Evolutionary conservation across 2,113 vertebrate genomes (phyloP).

Genomic region (Cyanocitta stelleri): DNA sequence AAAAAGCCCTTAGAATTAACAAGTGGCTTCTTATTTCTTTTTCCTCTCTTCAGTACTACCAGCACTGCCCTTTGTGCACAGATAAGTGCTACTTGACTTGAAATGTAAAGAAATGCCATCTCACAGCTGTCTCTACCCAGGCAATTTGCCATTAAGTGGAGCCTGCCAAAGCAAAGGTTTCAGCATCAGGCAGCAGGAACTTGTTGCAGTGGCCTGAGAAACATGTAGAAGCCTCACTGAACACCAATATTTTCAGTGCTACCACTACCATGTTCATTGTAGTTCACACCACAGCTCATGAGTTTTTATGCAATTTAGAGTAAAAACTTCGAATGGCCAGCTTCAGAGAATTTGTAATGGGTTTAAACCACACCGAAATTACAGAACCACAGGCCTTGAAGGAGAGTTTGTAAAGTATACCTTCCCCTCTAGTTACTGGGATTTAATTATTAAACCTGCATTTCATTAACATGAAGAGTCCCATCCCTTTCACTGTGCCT

Average conservation of each 20-base stretch:
- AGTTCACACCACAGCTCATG: neutral
- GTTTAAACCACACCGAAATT: neutral
- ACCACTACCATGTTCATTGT: neutral
- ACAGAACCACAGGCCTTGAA: neutral
- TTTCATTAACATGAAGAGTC: neutral
- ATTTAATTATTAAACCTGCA: constrained; percentile 26
- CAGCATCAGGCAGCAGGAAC: neutral
- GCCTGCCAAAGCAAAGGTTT: neutral
- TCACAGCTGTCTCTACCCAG: neutral
- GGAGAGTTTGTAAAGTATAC: neutral
- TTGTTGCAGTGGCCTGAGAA: neutral
- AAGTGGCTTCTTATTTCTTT: neutral
- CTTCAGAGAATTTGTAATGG: neutral
- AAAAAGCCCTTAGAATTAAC: neutral
- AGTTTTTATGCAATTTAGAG: neutral
- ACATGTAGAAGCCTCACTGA: neutral
- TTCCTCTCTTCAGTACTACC: neutral
- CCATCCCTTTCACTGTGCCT: neutral
- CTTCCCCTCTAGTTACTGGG: neutral
- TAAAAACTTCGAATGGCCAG: neutral
- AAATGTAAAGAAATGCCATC: neutral
- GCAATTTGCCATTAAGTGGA: constrained; percentile 7
- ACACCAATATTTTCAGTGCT: neutral
- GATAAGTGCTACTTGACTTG: constrained; percentile 27
- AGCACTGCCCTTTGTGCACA: neutral